Conservation (phyloP, 2,888 invertebrate genomes). For the Himalopsyche kuldschensis region DNA sequence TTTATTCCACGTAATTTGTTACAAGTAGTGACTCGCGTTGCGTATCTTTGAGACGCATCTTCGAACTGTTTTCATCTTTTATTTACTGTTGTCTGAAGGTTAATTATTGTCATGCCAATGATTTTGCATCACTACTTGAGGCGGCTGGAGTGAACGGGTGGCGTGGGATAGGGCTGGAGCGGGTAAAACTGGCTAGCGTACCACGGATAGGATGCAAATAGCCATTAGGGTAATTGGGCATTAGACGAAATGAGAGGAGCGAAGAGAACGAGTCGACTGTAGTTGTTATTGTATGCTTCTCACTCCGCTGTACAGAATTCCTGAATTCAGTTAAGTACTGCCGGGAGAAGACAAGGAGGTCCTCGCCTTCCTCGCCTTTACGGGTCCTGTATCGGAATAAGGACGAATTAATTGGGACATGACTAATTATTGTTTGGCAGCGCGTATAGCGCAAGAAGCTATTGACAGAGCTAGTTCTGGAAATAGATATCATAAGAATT, state of each 20-base stretch:
- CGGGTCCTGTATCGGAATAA: slow-evolving; percentile 13
- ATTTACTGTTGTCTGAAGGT: no score
- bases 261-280: slow-evolving; percentile 4
- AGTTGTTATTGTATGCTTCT: neutral
- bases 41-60: no score
- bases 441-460: neutral
- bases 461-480: neutral
- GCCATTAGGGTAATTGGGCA: slow-evolving; percentile 41
- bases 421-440: slow-evolving; percentile 28
- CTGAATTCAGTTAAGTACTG: neutral
- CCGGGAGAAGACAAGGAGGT: neutral
- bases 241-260: slow-evolving; percentile 40
- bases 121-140: neutral
- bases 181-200: slow-evolving; percentile 9
- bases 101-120: neutral
- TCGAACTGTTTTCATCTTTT: no score
- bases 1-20: no score
- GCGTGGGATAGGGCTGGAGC: slow-evolving; percentile 1
- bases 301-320: neutral
- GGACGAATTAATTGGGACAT: slow-evolving; percentile 38
- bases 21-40: no score
- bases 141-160: slow-evolving; percentile 7
- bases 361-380: slow-evolving; percentile 20
- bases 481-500: neutral
- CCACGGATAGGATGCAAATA: slow-evolving; percentile 40